Percentiles rank a stretch among this genome's conserved stretches.
Conservation (phyloP, 1,140 invertebrate genomes). For the Drosophila nasuta region DNA sequence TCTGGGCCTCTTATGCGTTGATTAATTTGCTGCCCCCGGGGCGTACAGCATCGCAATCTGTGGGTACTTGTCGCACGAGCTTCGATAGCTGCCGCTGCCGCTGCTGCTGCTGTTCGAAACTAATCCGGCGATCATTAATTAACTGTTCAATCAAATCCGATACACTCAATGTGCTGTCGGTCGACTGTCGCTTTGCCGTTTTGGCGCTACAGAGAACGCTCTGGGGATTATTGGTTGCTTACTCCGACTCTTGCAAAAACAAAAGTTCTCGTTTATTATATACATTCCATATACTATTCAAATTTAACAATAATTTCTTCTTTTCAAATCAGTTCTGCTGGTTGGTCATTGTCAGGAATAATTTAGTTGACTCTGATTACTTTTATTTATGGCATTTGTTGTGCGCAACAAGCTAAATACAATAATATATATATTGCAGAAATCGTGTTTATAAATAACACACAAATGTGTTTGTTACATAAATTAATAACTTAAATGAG, state of each 20-base stretch:
- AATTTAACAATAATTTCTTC: conserved; percentile 13
- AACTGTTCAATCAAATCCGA: conserved; percentile 79
- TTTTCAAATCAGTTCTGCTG: background rate
- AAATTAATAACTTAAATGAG: conserved; percentile 68
- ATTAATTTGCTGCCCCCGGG: conserved; percentile 72
- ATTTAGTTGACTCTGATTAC: conserved; percentile 33
- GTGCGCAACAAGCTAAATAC: conserved; percentile 48
- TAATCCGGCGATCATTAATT: conserved; percentile 75
- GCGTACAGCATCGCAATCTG: conserved; percentile 70
- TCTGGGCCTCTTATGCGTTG: conserved; percentile 53
- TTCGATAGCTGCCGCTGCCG: conserved; percentile 23
- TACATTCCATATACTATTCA: too few species aligned
- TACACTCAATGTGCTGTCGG: conserved; percentile 53
- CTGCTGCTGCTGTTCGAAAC: conserved; percentile 31
- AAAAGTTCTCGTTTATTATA: background rate
- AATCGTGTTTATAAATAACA: conserved; percentile 57
- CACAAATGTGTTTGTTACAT: conserved; percentile 57
- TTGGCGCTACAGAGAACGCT: conserved; percentile 33
- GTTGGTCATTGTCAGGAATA: conserved; percentile 17
- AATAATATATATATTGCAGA: conserved; percentile 20
- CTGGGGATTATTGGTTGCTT: conserved; percentile 17
- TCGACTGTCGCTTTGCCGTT: conserved; percentile 15
- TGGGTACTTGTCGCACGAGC: conserved; percentile 66
- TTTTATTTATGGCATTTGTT: conserved; percentile 62
- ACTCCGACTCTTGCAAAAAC: conserved; percentile 10